Evolutionary conservation across 2,888 invertebrate genomes (phyloP).

Genomic region (Cephus nigrinus): DNA sequence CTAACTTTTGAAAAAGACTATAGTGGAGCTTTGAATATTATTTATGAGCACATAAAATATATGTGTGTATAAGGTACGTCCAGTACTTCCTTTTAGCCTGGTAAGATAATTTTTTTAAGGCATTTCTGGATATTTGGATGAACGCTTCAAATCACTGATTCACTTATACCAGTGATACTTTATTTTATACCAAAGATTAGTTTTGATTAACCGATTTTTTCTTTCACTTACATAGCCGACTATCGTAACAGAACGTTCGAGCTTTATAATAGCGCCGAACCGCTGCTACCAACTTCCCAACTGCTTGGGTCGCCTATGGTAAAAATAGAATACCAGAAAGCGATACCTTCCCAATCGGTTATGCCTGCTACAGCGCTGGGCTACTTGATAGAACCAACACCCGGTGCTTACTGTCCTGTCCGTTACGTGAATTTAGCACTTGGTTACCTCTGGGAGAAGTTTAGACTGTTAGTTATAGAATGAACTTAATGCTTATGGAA

Average conservation of each 20-base stretch:
- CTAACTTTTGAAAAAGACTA: background rate
- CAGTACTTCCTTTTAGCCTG: background rate
- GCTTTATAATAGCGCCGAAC: conserved; percentile 54
- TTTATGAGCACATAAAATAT: background rate
- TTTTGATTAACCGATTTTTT: background rate
- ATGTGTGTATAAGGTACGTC: background rate
- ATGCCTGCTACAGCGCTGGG: background rate
- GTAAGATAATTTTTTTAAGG: background rate
- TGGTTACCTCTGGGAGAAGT: background rate
- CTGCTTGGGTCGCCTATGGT: conserved; percentile 47
- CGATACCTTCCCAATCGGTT: conserved; percentile 36
- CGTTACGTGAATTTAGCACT: background rate
- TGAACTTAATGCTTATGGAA: background rate
- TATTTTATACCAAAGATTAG: background rate
- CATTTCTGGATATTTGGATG: background rate
- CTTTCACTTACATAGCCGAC: conserved; percentile 41
- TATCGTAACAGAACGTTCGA: conserved; percentile 41
- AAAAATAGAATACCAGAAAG: conserved; percentile 60
- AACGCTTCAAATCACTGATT: background rate
- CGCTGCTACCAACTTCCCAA: conserved; percentile 53
- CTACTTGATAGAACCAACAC: background rate
- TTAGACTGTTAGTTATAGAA: background rate
- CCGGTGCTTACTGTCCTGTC: background rate
- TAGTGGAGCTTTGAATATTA: background rate
- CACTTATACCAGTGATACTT: background rate